Evolutionary conservation across 2,797 vertebrate genomes (phyloP).

Genomic region (Rhinogobio ventralis): DNA sequence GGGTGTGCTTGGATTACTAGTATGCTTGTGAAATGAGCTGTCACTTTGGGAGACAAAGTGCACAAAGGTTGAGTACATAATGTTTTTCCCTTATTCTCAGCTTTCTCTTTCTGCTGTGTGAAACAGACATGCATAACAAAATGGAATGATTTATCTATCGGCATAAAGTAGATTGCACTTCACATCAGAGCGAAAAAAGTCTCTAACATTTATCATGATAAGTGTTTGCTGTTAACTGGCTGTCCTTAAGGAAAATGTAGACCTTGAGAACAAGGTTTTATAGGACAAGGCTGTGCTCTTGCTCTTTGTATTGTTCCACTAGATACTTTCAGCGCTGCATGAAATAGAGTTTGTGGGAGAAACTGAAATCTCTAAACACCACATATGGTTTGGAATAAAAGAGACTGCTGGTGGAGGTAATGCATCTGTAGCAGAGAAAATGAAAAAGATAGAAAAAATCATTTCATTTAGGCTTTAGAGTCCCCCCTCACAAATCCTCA

Average conservation of each 20-base stretch:
- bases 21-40: slow-evolving; percentile 20
- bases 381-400: neutral
- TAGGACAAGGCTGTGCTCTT: slow-evolving; percentile 41
- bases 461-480: slow-evolving; percentile 16
- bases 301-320: slow-evolving; percentile 26
- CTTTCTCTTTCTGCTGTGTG: neutral
- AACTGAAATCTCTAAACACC: slow-evolving; percentile 11
- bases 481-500: slow-evolving; percentile 9
- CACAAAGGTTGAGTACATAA: slow-evolving; percentile 26
- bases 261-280: slow-evolving; percentile 40
- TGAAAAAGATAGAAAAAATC: neutral
- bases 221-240: slow-evolving; percentile 27
- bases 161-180: slow-evolving; percentile 42
- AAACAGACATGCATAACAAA: slow-evolving; percentile 1
- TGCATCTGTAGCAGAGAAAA: neutral
- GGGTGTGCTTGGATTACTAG: slow-evolving; percentile 38
- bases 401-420: neutral
- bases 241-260: slow-evolving; percentile 46
- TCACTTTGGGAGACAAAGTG: slow-evolving; percentile 28
- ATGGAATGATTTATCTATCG: slow-evolving; percentile 34
- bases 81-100: slow-evolving; percentile 22
- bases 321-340: slow-evolving; percentile 14
- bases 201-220: slow-evolving; percentile 34
- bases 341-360: neutral
- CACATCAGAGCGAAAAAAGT: slow-evolving; percentile 5